A percentile compares a stretch with the other conserved stretches of the same genome.
Evolutionary conservation across 1,140 invertebrate genomes (phyloP).

Genomic region (Zaprionus inermis): DNA sequence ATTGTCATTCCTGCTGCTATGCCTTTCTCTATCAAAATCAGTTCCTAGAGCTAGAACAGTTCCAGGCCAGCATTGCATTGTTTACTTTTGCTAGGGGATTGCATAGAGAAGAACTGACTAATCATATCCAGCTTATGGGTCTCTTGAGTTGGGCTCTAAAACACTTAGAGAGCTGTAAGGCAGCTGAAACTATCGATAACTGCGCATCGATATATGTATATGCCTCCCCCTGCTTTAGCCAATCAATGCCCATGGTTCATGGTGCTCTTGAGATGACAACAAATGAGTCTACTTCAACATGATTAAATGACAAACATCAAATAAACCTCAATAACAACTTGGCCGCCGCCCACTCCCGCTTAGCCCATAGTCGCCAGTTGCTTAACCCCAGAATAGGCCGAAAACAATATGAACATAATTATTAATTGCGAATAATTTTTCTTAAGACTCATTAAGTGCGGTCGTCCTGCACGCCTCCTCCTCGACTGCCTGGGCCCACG

Average conservation of each 20-base stretch:
- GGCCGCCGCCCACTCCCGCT: neutral
- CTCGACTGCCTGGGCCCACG: slow-evolving; percentile 25
- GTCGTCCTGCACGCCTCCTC: slow-evolving; percentile 57
- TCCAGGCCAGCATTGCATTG: too few relatives aligned
- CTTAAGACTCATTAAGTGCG: slow-evolving; percentile 78
- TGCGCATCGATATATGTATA: neutral
- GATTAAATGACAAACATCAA: slow-evolving; percentile 76
- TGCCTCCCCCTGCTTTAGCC: neutral
- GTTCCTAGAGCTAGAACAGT: too few relatives aligned
- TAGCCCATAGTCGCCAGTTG: slow-evolving; percentile 22
- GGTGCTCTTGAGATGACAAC: slow-evolving; percentile 43
- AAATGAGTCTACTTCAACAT: slow-evolving; percentile 69
- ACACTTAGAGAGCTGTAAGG: neutral
- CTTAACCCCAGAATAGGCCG: slow-evolving; percentile 41
- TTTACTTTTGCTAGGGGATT: too few relatives aligned
- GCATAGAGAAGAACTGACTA: too few relatives aligned
- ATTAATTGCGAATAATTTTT: slow-evolving; percentile 82
- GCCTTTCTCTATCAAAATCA: too few relatives aligned
- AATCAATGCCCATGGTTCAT: slow-evolving; percentile 34
- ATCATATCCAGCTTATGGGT: neutral
- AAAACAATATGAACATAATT: slow-evolving; percentile 79
- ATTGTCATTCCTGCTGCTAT: too few relatives aligned
- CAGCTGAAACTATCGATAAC: neutral
- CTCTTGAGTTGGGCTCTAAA: neutral
- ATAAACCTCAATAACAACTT: slow-evolving; percentile 73